Evolutionary conservation across 2,888 invertebrate genomes (phyloP), one percentile per base, ranked within the genome.

Genomic region (Cosmia pyralina): DNA sequence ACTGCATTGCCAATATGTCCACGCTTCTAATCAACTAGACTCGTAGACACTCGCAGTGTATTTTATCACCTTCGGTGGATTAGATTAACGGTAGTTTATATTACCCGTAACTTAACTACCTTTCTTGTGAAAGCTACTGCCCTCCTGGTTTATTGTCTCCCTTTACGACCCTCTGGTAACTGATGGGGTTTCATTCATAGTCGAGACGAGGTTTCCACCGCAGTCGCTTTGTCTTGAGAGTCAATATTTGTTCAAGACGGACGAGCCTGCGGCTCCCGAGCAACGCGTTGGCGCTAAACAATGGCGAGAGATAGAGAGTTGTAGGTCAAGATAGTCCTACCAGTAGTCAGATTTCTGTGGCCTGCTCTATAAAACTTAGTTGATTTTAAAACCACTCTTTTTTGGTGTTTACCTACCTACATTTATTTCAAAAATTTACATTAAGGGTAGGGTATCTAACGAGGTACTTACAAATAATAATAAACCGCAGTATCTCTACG

Each of bases 161-260:
- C 17, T 78, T 82, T 60, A 62, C 46, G 82, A 65, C 41, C 58
- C n/a, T 53, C 57, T 65, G n/a, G 34, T 66, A 60, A 66, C 60
- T 82, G 70, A 67, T 68, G 59, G 62, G 22, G 34, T 55, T 69
- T 57, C 72, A 68, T 83, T 83, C 64, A 78, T 70, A 77, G 78
- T 63, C 28, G 52, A 41, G 57, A 53, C 41, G 57, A 71, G 46
- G 13, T 53, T 69, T 59, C 48, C 22, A 71, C 83, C 59, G 59
- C 83, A 60, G 79, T 79, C 50, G 41, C 58, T 70, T 70, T 81
- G 59, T 66, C 50, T 60, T 34, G 53, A 62, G 41, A 60, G 55
- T 68, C 38, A 68, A 69, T 81, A 66, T 80, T 83, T 69, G 72
- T 62, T 79, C 34, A 66, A 50, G 57, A 63, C 62, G 41, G 66